A percentile compares a stretch with the other conserved stretches of the same genome.
These are phyloP conservation scores for Bucorvus abyssinicus DNA, from an alignment of 2,797 vertebrate species.

Conservation along the genomic window DNA sequence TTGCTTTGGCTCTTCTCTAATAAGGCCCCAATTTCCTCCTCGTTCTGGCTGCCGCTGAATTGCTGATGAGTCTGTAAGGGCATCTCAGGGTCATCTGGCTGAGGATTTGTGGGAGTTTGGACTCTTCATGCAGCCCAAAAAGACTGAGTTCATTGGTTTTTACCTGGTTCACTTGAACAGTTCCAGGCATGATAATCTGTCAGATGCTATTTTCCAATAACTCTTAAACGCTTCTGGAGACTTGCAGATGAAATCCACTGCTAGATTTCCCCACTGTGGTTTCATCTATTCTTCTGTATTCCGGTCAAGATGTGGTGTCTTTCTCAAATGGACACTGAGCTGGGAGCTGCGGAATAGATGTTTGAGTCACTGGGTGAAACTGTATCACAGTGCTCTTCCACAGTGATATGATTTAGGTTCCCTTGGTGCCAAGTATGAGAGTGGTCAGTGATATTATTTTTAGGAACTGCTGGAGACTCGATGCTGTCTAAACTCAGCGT, in stretches of 20 bases:
- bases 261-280: background rate
- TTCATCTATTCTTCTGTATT: background rate
- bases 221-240: background rate
- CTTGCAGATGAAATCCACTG: background rate
- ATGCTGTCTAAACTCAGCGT: background rate
- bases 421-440: background rate
- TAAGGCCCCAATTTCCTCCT: constrained; percentile 46
- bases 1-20: constrained; percentile 54
- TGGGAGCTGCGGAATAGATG: background rate
- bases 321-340: background rate
- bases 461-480: background rate
- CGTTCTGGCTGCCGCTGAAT: constrained; percentile 42
- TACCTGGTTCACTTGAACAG: background rate
- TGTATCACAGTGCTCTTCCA: background rate
- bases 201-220: background rate
- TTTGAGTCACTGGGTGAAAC: background rate
- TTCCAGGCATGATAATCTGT: background rate
- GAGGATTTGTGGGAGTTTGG: background rate
- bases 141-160: background rate
- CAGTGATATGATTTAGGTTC: background rate
- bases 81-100: constrained; percentile 5
- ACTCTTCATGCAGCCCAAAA: background rate
- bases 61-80: constrained; percentile 26
- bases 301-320: background rate
- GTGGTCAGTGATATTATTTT: background rate